Percentiles rank a stretch among this genome's conserved stretches.
phyloP scores from a whole-genome alignment of 2,888 invertebrate genomes.

The Antheraea assamensis region DNA sequence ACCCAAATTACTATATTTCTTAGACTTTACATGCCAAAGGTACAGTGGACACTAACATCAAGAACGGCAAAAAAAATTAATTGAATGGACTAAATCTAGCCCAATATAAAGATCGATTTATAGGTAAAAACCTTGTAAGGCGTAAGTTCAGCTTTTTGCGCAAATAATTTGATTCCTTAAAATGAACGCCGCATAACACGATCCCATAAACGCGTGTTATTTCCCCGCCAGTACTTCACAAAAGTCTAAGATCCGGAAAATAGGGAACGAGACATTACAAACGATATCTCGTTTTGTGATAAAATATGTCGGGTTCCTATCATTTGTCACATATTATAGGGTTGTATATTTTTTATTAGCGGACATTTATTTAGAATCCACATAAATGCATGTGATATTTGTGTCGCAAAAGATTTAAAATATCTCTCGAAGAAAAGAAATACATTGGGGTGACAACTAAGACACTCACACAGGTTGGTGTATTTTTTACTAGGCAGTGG shows the following conservation, averaged over 20 bases:
- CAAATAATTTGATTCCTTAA: neutral
- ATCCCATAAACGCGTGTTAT: neutral
- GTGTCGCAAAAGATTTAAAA: neutral
- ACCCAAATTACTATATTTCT: too few relatives aligned
- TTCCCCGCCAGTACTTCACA: slow-evolving; percentile 22
- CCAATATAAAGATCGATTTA: neutral
- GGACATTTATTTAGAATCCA: neutral
- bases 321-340: slow-evolving; percentile 19
- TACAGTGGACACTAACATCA: too few relatives aligned
- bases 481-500: too few relatives aligned
- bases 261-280: slow-evolving; percentile 24
- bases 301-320: slow-evolving; percentile 23
- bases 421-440: neutral
- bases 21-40: too few relatives aligned
- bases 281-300: slow-evolving; percentile 25
- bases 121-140: neutral
- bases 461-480: too few relatives aligned
- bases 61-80: neutral
- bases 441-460: too few relatives aligned
- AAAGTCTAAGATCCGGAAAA: slow-evolving; percentile 26
- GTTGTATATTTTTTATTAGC: neutral
- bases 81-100: neutral
- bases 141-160: neutral
- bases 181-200: neutral
- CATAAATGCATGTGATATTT: neutral